These are phyloP conservation scores for Leuciscus waleckii DNA, from an alignment of 2,797 vertebrate genomes.

Conservation along the genomic window DNA sequence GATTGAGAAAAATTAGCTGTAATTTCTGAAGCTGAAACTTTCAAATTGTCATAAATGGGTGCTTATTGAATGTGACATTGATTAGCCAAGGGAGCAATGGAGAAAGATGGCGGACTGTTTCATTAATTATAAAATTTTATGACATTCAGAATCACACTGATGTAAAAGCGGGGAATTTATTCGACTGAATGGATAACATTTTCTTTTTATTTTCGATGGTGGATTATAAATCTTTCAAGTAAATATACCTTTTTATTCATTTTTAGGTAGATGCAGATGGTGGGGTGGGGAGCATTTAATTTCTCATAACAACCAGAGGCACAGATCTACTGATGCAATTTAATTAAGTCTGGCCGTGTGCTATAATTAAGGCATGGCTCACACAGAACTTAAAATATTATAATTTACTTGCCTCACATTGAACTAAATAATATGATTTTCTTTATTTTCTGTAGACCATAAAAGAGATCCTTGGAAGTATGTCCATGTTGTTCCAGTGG, in stretches of 20 bases:
- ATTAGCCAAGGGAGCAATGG: constrained; percentile 48
- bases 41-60: constrained; percentile 50
- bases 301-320: constrained; percentile 32
- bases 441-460: neutral
- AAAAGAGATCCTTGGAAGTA: neutral
- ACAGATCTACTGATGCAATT: constrained; percentile 18
- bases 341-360: constrained; percentile 7
- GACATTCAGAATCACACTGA: constrained; percentile 47
- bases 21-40: constrained; percentile 41
- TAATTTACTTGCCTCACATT: neutral
- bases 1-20: constrained; percentile 41
- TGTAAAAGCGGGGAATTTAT: constrained; percentile 37
- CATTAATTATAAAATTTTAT: constrained; percentile 47
- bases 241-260: constrained; percentile 10
- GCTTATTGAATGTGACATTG: constrained; percentile 56
- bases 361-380: constrained; percentile 16
- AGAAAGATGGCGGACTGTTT: constrained; percentile 37
- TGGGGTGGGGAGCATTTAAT: constrained; percentile 29
- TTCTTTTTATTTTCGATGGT: constrained; percentile 37
- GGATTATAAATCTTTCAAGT: constrained; percentile 30
- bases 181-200: constrained; percentile 37
- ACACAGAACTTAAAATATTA: neutral
- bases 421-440: neutral
- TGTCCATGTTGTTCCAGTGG: neutral
- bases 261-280: constrained; percentile 32